Conservation (phyloP, 2,797 vertebrate species). For the Alca torda region DNA sequence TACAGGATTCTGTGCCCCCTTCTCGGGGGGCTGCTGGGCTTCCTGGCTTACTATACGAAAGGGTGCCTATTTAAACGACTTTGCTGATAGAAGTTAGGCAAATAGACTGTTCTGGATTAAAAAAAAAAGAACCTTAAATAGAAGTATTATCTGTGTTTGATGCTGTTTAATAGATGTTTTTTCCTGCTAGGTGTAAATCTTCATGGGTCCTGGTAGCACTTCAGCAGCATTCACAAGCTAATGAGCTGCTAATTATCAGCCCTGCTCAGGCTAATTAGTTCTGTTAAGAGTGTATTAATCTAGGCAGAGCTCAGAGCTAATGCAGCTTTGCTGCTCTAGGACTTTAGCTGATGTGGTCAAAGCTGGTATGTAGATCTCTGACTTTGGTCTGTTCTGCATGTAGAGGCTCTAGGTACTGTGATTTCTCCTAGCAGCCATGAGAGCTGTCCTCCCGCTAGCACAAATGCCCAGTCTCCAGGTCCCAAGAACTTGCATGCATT, state of each 20-base stretch:
- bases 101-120: neutral
- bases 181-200: conserved; percentile 39
- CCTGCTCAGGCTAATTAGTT: conserved; percentile 40
- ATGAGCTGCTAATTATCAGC: conserved; percentile 39
- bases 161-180: conserved; percentile 48
- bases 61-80: neutral
- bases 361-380: neutral
- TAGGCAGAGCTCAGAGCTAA: neutral
- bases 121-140: neutral
- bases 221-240: conserved; percentile 22
- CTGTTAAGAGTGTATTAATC: neutral
- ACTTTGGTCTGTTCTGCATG: neutral
- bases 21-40: neutral
- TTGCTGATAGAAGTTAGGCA: neutral
- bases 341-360: neutral
- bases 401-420: neutral
- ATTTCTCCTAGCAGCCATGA: neutral
- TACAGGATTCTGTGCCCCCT: neutral
- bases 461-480: neutral
- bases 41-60: neutral
- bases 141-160: neutral
- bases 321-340: neutral
- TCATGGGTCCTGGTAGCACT: conserved; percentile 19
- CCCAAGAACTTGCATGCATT: neutral
- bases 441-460: neutral